Base-by-base conservation (phyloP, 1,140 invertebrate species). In the Bombus polaris region DNA sequence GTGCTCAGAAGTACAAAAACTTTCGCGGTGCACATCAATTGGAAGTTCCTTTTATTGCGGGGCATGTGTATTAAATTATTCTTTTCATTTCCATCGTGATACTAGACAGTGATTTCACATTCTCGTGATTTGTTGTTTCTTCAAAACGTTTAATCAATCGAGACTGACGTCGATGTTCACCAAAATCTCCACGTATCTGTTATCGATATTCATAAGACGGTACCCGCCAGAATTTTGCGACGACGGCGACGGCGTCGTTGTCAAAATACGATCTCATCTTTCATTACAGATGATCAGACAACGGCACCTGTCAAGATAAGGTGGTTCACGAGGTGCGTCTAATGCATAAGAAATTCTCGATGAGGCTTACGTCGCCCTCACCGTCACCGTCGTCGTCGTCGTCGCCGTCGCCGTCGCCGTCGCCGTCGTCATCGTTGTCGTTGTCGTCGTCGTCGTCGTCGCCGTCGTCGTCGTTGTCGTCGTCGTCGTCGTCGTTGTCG, bases 321-420 rank as follows among this genome's bases (percentile, higher is more conserved):
- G 66, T 86, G 84, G 65, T 89, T 66, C 53, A 85, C 65, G 39
- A 77, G 80, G 83, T 86, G 53, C 74, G 68, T 35, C 62, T 88
- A 83, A 90, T 86, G 87, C 53, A 78, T 65, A 59, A 88, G 28
- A 83, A 62, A 57, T 74, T 86, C 80, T 90, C 87, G 70, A 90
- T 91, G 89, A 88, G 73, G 70, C 83, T 91, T 80, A 82, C 87
- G 76, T 85, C 82, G 82, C 85, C 82, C 73, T 78, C 59, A 76
- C 66, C 72, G 87, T 53, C 75, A 59, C 32, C 88, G 86, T 72
- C 86, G 81, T 32, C 72, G 57, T 32, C 76, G 72, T 32, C 73
- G 84, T 35, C 86, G 71, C 32, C 86, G 83, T 32, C 65, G 72
- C 44, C n/a, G n/a, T 32, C 53, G 65, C 25, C 62, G 57, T 57